Evolutionary conservation across 2,113 vertebrate species (phyloP), one percentile per base, ranked within the genome.

Genomic region (Otolemur garnettii): DNA sequence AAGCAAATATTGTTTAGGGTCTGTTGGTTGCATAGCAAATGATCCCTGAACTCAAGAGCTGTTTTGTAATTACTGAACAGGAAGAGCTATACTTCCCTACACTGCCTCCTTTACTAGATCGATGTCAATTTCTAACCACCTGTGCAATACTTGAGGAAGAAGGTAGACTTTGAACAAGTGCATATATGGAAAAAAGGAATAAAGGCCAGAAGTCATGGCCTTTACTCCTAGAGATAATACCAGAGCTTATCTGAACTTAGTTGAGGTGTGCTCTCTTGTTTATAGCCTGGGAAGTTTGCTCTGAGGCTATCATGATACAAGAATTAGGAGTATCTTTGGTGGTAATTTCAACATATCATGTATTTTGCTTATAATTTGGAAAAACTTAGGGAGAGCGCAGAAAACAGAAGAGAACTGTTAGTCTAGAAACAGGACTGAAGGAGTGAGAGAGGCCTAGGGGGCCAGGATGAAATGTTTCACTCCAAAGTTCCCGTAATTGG

Each of bases 401-500:
- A 79, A 89, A 78, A 57, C 62, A 21, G 0, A 14, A 77, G 42
- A 60, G 21, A 30, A 72, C 8, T 53, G 18, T 77, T 71, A 72
- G 45, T 30, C 35, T 33, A 66, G 28, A 75, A 35, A 59, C 85
- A 79, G 24, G 21, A 22, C 2, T 50, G 59, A 75, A 53, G 59
- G 33, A 62, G 8, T 80, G 57, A 93, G 62, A 15, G 7, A 62
- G 45, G 11, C 55, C 79, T 38, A 11, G 50, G 28, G 50, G 19
- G 68, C 84, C 38, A 18, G 60, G n/a, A 11, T 8, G 38, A 80
- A 89, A 85, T 3, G 3, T n/a, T 59, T 94, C 6, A 33, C 68
- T 81, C 89, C 74, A 92, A 91, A 89, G 66, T 50, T 35, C 33
- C 59, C 79, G 4, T 42, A 85, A 85, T 74, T 74, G 72, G 79